Conservation (phyloP, 2,113 vertebrate genomes). For the Cavia aperea region DNA sequence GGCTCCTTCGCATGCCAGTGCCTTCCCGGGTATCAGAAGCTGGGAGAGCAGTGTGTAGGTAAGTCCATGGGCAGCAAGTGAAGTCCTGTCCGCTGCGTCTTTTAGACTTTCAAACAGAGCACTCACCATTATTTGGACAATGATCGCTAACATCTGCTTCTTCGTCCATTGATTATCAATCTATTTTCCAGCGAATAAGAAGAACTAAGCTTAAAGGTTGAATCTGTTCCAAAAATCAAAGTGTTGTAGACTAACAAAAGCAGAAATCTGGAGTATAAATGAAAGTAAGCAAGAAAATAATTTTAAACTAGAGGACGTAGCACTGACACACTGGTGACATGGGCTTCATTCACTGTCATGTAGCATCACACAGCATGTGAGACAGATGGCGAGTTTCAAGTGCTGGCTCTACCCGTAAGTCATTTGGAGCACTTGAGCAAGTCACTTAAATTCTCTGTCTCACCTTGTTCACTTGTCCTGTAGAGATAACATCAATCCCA, state of each 20-base stretch:
- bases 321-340: neutral
- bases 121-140: neutral
- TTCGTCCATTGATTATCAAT: neutral
- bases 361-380: neutral
- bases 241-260: constrained; percentile 3
- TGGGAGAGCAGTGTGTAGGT: constrained; percentile 91
- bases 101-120: neutral
- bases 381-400: neutral
- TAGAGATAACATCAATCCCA: neutral
- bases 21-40: constrained; percentile 86
- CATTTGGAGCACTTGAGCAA: neutral
- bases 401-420: neutral
- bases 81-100: neutral
- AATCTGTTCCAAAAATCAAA: neutral
- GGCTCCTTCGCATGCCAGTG: constrained; percentile 93
- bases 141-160: neutral
- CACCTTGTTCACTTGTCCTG: neutral
- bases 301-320: neutral
- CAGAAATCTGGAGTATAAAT: neutral
- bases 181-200: neutral
- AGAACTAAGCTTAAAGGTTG: constrained; percentile 13
- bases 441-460: neutral
- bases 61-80: constrained; percentile 63
- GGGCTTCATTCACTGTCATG: neutral
- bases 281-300: neutral